Base-by-base conservation (phyloP, 2,113 vertebrate genomes). In the Arvicanthis niloticus region DNA sequence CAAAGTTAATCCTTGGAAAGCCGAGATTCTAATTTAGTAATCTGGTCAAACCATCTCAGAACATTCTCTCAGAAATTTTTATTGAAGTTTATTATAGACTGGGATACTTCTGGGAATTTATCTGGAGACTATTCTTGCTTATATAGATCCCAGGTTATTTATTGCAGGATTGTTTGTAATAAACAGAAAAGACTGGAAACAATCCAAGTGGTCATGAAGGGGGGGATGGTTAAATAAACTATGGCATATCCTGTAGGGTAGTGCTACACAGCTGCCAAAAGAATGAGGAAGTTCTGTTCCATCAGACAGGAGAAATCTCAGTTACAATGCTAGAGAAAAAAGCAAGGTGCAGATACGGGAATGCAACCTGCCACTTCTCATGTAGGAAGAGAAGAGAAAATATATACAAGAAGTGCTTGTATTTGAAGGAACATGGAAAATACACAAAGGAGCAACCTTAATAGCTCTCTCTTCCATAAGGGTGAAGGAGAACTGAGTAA, bases 1-100 rank as follows among this genome's bases (percentile, higher is more conserved):
- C 72, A 92, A 73, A 89, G 70, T 77, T 58, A 97, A 97, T 96
- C 77, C 82, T 81, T 93, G 87, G 72, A 95, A 97, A 96, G 60
- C 53, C 4, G 68, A 96, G 29, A 15, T 94, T 92, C 45, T 92
- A 60, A 92, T 78, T 94, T 82, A 75, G 60, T 93, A 96, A 94
- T 11, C 26, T 17, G 56, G 42, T 95, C 86, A 95, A 6, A 75
- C 42, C 21, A 53, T 94, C 48, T 91, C 82, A 97, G 91, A 96
- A 93, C 34, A 93, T 94, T 93, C 65, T 45, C 89, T 95, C 95
- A 40, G 87, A 95, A 96, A 42, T 40, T 89, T 87, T 93, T 77
- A 93, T 87, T 70, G 67, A 95, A 96, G 62, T 88, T 88, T 88
- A 70, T 91, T 78, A 80, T 42, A 72, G 60, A 91, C 95, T 92